phyloP scores from a whole-genome alignment of 2,888 invertebrate species.

The Drosophila atroscutellata region DNA sequence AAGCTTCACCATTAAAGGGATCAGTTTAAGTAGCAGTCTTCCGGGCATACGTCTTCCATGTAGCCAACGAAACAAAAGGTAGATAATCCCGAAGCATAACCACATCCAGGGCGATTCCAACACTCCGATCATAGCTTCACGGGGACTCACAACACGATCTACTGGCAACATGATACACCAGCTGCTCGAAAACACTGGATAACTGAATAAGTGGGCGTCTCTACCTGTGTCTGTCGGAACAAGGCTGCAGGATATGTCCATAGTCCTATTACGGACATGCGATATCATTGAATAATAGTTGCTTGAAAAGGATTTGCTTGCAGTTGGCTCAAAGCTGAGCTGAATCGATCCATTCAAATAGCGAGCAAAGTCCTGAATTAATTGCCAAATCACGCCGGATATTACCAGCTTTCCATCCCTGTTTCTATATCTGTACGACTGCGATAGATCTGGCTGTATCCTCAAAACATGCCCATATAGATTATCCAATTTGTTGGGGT shows the following conservation, averaged over 20 bases:
- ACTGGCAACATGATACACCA: slow-evolving; percentile 59
- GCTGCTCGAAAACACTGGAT: slow-evolving; percentile 23
- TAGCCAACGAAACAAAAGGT: slow-evolving; percentile 19
- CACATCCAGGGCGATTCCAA: slow-evolving; percentile 44
- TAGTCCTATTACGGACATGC: slow-evolving; percentile 8
- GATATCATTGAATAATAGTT: slow-evolving; percentile 7
- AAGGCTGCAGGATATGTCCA: slow-evolving; percentile 39
- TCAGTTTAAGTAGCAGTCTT: not conserved
- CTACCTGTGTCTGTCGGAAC: not conserved
- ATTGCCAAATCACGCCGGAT: slow-evolving; percentile 31
- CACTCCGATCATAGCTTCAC: slow-evolving; percentile 35
- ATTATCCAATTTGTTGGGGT: slow-evolving; percentile 49
- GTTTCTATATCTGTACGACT: slow-evolving; percentile 21
- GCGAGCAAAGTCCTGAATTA: slow-evolving; percentile 23
- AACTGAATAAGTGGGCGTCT: slow-evolving; percentile 10
- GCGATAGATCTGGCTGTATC: slow-evolving; percentile 33
- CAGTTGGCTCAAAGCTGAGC: not conserved
- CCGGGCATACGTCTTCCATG: not conserved
- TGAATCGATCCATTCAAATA: slow-evolving; percentile 40
- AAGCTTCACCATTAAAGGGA: slow-evolving; percentile 21
- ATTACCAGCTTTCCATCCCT: slow-evolving; percentile 23
- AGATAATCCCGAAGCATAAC: slow-evolving; percentile 24
- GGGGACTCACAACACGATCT: slow-evolving; percentile 37
- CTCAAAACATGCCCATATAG: slow-evolving; percentile 40
- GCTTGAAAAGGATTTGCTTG: not conserved